phyloP scores from a whole-genome alignment of 2,888 invertebrate genomes.

The Argyresthia albistria region DNA sequence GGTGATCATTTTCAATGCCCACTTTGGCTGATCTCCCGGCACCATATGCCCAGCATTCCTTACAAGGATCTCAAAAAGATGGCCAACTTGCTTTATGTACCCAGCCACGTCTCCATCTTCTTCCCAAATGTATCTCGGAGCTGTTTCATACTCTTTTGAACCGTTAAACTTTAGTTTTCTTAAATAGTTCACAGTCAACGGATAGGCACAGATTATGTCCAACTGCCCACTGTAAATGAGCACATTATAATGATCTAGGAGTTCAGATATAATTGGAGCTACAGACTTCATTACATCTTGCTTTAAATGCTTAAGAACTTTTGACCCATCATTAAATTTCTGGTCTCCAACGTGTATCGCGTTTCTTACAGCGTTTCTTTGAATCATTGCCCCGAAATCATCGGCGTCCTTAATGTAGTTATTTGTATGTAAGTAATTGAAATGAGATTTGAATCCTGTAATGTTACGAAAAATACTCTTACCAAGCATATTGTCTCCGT shows the following conservation, averaged over 20 bases:
- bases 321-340: constrained; percentile 75
- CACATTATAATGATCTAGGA: constrained; percentile 78
- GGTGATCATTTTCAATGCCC: constrained; percentile 81
- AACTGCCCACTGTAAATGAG: constrained; percentile 92
- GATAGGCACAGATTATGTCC: constrained; percentile 93
- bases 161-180: constrained; percentile 79
- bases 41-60: constrained; percentile 89
- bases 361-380: constrained; percentile 74
- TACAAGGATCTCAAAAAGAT: constrained; percentile 81
- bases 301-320: constrained; percentile 80
- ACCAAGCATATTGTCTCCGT: constrained; percentile 75
- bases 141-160: constrained; percentile 75
- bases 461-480: constrained; percentile 79
- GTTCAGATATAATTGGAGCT: constrained; percentile 78
- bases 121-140: constrained; percentile 78
- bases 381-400: constrained; percentile 75
- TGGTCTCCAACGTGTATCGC: constrained; percentile 89
- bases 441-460: constrained; percentile 84
- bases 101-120: constrained; percentile 81
- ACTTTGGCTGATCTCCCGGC: constrained; percentile 83
- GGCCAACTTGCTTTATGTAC: constrained; percentile 80
- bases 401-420: constrained; percentile 57
- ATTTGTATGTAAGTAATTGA: constrained; percentile 78
- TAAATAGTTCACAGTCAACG: constrained; percentile 85
- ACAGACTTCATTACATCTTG: constrained; percentile 88